Percentiles rank a stretch among this genome's conserved stretches.
These are phyloP conservation scores for Fistularia commersonii DNA, from an alignment of 2,797 vertebrate species.

Conservation along the genomic window DNA sequence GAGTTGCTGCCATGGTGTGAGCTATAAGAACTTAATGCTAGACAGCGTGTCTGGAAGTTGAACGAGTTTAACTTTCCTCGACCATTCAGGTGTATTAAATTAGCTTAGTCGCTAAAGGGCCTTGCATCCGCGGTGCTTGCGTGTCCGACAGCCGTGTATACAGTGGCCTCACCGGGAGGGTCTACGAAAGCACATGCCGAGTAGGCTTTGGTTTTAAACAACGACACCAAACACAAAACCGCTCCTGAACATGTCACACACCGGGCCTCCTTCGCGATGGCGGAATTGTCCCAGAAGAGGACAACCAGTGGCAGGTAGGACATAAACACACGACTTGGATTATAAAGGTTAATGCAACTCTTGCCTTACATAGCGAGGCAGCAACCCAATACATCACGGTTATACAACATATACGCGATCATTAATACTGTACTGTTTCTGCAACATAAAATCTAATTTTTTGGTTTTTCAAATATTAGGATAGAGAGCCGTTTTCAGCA, in stretches of 20 bases:
- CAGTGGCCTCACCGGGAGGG: conserved; percentile 16
- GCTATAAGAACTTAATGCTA: no score
- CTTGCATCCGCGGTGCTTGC: conserved; percentile 49
- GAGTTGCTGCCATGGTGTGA: no score
- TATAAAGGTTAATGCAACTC: not conserved
- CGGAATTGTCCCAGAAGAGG: conserved; percentile 92
- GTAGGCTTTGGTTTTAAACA: conserved; percentile 3
- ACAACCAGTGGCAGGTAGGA: conserved; percentile 91
- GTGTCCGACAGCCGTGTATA: conserved; percentile 37
- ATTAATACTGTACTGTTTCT: no score
- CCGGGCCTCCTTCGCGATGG: conserved; percentile 93
- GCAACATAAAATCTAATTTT: no score
- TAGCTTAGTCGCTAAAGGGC: conserved; percentile 29
- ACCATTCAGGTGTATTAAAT: not conserved
- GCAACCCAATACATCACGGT: not conserved
- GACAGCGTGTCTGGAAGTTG: no score
- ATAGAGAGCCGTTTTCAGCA: not conserved
- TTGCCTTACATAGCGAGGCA: not conserved
- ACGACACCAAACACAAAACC: conserved; percentile 2
- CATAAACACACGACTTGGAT: not conserved
- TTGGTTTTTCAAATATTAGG: not conserved
- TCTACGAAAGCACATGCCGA: conserved; percentile 12
- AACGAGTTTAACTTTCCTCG: no score
- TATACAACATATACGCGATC: no score
- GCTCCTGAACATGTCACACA: conserved; percentile 79